phyloP scores from a whole-genome alignment of 2,113 vertebrate species.

The Mohoua ochrocephala region DNA sequence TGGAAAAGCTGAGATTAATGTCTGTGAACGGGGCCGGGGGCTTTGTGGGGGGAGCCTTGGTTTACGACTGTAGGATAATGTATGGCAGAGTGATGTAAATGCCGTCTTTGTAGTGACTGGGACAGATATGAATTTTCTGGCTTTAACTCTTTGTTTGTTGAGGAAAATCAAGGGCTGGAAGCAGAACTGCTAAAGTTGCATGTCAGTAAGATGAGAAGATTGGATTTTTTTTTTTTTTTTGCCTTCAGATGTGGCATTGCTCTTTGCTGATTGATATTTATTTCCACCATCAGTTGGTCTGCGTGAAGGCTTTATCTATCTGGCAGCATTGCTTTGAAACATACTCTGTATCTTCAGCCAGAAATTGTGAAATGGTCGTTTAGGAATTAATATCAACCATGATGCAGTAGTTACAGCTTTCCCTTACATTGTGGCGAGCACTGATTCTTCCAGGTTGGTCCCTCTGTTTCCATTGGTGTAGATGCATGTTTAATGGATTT shows the following conservation, averaged over 20 bases:
- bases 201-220: slow-evolving; percentile 1
- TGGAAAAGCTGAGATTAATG: background rate
- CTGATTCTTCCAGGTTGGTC: background rate
- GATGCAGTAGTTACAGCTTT: background rate
- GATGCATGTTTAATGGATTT: background rate
- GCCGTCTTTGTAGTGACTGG: background rate
- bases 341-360: background rate
- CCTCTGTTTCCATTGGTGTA: background rate
- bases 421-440: background rate
- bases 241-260: background rate
- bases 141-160: background rate
- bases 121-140: slow-evolving; percentile 8
- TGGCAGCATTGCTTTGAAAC: background rate
- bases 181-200: background rate
- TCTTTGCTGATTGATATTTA: background rate
- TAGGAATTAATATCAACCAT: background rate
- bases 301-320: background rate
- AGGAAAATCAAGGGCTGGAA: background rate
- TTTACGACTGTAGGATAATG: background rate
- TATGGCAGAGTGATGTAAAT: background rate
- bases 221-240: background rate
- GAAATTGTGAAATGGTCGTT: background rate
- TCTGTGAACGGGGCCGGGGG: background rate
- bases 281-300: background rate
- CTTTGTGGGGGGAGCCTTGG: background rate